A percentile compares a stretch with the other conserved stretches of the same genome.
These are phyloP conservation scores for Hylyphantes graminicola DNA, from an alignment of 1,140 invertebrate genomes.

Conservation along the genomic window DNA sequence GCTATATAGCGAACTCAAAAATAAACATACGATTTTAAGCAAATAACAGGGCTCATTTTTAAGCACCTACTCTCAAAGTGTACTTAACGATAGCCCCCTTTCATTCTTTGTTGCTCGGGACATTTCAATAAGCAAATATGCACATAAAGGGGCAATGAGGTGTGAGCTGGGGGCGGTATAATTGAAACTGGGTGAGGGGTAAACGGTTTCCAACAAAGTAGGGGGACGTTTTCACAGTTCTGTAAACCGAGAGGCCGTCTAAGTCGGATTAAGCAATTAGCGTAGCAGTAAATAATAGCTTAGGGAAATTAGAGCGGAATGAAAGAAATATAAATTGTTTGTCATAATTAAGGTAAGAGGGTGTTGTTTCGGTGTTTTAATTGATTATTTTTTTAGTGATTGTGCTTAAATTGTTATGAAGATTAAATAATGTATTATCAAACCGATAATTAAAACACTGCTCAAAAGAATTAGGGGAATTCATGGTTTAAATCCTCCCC, in stretches of 20 bases:
- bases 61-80: no score
- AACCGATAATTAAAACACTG: no score
- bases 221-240: constrained; percentile 5
- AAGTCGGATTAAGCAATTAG: constrained; percentile 40
- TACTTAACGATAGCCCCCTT: neutral
- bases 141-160: constrained; percentile 34
- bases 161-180: constrained; percentile 24
- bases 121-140: constrained; percentile 36
- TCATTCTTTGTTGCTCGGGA: neutral
- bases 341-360: no score
- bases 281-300: neutral
- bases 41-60: no score
- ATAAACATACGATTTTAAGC: no score
- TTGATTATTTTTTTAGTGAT: no score
- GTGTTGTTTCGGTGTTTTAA: no score
- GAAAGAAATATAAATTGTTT: neutral
- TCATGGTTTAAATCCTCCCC: no score
- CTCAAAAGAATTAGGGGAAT: no score
- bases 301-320: neutral
- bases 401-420: no score
- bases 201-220: neutral
- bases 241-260: constrained; percentile 28
- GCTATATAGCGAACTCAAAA: no score
- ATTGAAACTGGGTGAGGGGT: constrained; percentile 18
- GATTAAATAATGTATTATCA: no score